These are phyloP conservation scores for Probaryconus sp. DNA, from an alignment of 1,140 invertebrate genomes.

Conservation along the genomic window DNA sequence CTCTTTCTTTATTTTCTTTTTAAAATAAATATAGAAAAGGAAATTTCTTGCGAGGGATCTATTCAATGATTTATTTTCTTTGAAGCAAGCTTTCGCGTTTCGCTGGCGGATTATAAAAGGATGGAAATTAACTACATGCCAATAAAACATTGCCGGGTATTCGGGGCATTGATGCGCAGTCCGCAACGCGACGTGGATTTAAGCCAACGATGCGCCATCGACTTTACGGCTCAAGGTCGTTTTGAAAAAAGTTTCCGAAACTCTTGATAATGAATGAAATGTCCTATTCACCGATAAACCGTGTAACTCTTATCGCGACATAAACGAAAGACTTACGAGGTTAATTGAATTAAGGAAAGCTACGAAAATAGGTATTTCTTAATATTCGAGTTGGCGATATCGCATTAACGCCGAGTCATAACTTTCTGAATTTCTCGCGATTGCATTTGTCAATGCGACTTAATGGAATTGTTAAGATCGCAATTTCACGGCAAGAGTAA, in stretches of 20 bases:
- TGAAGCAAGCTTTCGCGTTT: constrained; percentile 2
- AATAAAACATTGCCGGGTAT: constrained; percentile 55
- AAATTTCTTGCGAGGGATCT: background rate
- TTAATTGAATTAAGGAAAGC: constrained; percentile 18
- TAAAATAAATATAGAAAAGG: background rate
- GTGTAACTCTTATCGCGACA: constrained; percentile 20
- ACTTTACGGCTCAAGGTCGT: constrained; percentile 56
- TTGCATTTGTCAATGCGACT: constrained; percentile 45
- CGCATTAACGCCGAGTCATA: constrained; percentile 35
- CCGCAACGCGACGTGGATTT: constrained; percentile 74
- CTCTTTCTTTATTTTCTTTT: too few relatives aligned
- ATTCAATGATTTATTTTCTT: constrained; percentile 3
- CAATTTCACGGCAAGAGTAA: constrained; percentile 34
- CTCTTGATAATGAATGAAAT: constrained; percentile 30
- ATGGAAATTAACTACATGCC: constrained; percentile 48
- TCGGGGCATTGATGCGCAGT: constrained; percentile 67
- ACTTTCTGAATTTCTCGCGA: constrained; percentile 42
- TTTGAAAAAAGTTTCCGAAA: constrained; percentile 1
- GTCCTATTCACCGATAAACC: constrained; percentile 1
- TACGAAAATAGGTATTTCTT: constrained; percentile 34
- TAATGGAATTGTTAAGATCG: constrained; percentile 41
- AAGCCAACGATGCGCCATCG: constrained; percentile 70
- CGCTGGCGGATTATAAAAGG: constrained; percentile 26
- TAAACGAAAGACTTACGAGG: constrained; percentile 2
- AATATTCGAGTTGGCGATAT: constrained; percentile 40